These are phyloP conservation scores for Enteromius argenteus DNA, from an alignment of 2,797 vertebrate species.

Conservation along the genomic window DNA sequence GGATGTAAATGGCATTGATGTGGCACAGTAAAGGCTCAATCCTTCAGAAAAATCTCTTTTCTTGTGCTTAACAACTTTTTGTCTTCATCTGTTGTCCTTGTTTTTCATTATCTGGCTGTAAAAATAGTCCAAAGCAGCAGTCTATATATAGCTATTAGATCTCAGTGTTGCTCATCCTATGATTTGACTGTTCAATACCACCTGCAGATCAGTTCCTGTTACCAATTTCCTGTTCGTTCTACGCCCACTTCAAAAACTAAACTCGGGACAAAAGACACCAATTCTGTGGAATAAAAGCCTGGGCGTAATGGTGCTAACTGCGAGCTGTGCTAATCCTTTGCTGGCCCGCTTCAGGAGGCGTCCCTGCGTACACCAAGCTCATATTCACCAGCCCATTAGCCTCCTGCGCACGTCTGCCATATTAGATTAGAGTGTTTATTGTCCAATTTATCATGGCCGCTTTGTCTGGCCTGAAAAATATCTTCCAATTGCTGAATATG, in stretches of 20 bases:
- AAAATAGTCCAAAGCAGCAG: conserved; percentile 28
- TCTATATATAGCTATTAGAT: conserved; percentile 33
- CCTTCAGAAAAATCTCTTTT: neutral
- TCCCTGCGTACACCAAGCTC: conserved; percentile 57
- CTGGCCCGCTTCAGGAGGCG: conserved; percentile 32
- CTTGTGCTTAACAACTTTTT: conserved; percentile 7
- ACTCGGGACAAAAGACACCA: conserved; percentile 34
- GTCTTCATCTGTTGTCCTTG: neutral
- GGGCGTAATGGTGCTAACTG: conserved; percentile 60
- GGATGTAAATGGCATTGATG: neutral
- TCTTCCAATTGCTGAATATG: conserved; percentile 72
- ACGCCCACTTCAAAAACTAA: conserved; percentile 29
- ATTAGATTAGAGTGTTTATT: conserved; percentile 78
- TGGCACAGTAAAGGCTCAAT: conserved; percentile 12
- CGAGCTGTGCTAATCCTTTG: conserved; percentile 36
- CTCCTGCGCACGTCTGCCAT: conserved; percentile 69
- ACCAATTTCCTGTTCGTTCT: conserved; percentile 35
- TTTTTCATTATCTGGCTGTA: conserved; percentile 16
- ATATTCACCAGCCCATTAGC: conserved; percentile 69
- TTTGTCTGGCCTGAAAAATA: conserved; percentile 73
- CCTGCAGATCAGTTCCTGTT: conserved; percentile 15
- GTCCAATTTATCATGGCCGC: conserved; percentile 78
- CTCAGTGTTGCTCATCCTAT: neutral
- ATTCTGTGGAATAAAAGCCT: conserved; percentile 52
- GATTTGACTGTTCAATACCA: neutral